Evolutionary conservation across 2,888 invertebrate species (phyloP).

Genomic region (Pyrrhia umbra): DNA sequence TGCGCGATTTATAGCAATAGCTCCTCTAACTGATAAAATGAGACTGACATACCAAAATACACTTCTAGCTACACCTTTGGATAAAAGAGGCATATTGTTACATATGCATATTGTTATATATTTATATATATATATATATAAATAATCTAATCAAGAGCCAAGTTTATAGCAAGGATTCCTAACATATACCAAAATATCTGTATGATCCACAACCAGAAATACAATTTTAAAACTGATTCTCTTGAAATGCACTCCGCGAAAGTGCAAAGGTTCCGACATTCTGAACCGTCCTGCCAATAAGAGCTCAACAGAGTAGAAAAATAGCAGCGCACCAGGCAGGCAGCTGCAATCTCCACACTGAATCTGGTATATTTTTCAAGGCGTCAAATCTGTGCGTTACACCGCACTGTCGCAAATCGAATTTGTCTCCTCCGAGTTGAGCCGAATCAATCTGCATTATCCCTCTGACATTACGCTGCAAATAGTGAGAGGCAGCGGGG

Average conservation of each 20-base stretch:
- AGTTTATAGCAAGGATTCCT: too few species aligned
- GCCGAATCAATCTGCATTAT: slow-evolving; percentile 89
- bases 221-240: not conserved
- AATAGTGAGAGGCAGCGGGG: slow-evolving; percentile 15
- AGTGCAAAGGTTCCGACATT: slow-evolving; percentile 11
- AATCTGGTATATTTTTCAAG: slow-evolving; percentile 77
- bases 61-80: too few species aligned
- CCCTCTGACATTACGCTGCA: slow-evolving; percentile 61
- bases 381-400: slow-evolving; percentile 72
- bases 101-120: too few species aligned
- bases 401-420: slow-evolving; percentile 81
- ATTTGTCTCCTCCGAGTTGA: slow-evolving; percentile 85
- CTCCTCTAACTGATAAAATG: too few species aligned
- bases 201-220: too few species aligned
- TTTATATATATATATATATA: too few species aligned
- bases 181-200: not conserved
- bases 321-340: slow-evolving; percentile 17
- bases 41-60: too few species aligned
- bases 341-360: slow-evolving; percentile 41
- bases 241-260: not conserved
- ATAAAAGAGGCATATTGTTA: too few species aligned
- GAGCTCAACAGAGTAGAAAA: slow-evolving; percentile 24
- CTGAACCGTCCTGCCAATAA: slow-evolving; percentile 12
- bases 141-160: too few species aligned
- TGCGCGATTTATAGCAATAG: too few species aligned